phyloP scores from a whole-genome alignment of 2,797 vertebrate species.

The Pangasius sanitwongsei region DNA sequence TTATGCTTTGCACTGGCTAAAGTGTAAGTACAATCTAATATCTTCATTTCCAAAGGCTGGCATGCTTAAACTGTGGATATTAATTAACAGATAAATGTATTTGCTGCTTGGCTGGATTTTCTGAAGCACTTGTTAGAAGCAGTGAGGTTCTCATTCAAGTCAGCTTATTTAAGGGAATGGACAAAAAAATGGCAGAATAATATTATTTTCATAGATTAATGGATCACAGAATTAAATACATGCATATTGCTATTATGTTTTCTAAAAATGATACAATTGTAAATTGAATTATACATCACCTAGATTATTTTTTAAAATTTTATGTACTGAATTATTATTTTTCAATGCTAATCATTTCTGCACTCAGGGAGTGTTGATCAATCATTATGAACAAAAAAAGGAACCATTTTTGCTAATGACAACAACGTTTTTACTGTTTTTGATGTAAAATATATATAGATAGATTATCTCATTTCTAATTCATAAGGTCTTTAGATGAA shows the following conservation, averaged over 20 bases:
- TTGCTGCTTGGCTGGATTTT: conserved; percentile 39
- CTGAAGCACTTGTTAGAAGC: conserved; percentile 13
- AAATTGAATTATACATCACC: not conserved
- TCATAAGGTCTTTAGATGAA: conserved; percentile 77
- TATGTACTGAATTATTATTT: not conserved
- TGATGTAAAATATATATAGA: conserved; percentile 74
- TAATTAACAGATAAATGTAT: conserved; percentile 49
- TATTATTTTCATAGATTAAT: not conserved
- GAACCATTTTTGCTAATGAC: conserved; percentile 48
- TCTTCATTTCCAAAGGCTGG: conserved; percentile 47
- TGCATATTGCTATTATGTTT: not conserved
- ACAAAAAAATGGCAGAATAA: not conserved
- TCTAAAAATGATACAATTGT: not conserved
- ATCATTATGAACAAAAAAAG: conserved; percentile 1
- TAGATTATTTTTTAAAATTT: too few species aligned
- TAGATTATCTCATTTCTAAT: conserved; percentile 76
- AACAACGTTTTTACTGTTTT: conserved; percentile 67
- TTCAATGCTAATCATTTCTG: not conserved
- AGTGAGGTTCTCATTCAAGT: conserved; percentile 32
- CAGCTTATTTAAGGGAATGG: conserved; percentile 5
- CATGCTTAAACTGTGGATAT: conserved; percentile 37
- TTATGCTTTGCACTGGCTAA: conserved; percentile 49
- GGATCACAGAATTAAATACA: not conserved
- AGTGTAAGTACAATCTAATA: conserved; percentile 49
- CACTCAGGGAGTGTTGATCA: not conserved